Base-by-base conservation (phyloP, 1,140 invertebrate genomes). In the Scaptomyza montana region DNA sequence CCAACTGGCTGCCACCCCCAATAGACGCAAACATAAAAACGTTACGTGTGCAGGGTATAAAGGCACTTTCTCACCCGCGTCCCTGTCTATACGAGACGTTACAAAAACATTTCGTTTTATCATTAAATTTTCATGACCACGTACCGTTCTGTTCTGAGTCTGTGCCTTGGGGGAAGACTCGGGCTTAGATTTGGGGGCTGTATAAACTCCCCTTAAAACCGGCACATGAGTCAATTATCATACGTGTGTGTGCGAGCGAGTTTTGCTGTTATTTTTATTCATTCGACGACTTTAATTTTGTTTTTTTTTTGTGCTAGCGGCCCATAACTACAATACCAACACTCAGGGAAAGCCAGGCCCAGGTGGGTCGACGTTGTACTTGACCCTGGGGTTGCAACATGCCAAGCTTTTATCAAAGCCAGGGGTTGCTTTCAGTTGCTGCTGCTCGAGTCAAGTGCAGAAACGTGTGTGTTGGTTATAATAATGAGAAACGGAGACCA, bases 61-160 rank as follows among this genome's bases (percentile, higher is more conserved):
- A 84, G 77, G 60, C 28, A 25, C 21, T 28, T 13, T 12, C 8
- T 45, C 33, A 33, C 10, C 46, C 57, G 41, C 30, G 57, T 46
- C 19, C 47, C 33, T 7, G 61, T 53, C 50, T 61, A 61, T 66
- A 25, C 53, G 78, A 85, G 80, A 86, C 79, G 84, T 65, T 78
- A 71, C 73, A 79, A 87, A 89, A 87, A 87, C 84, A 84, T 89
- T 89, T 89, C 84, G 79, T 84, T 89, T 89, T 89, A 84, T 89
- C 84, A 89, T 89, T 89, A 89, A 89, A 89, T 89, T 89, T 89
- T 89, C 84, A 89, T 89, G 84, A 89, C 73, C 79, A 80, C 60
- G 79, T 80, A 64, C 65, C 50, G 60, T 13, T 46, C 56, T 43
- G 55, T 46, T 61, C 65, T 71, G 61, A 49, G 81, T 47, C 41